Percentiles rank a stretch among this genome's conserved stretches.
These are phyloP conservation scores for Diorhabda carinulata DNA, from an alignment of 1,140 invertebrate genomes.

Conservation along the genomic window DNA sequence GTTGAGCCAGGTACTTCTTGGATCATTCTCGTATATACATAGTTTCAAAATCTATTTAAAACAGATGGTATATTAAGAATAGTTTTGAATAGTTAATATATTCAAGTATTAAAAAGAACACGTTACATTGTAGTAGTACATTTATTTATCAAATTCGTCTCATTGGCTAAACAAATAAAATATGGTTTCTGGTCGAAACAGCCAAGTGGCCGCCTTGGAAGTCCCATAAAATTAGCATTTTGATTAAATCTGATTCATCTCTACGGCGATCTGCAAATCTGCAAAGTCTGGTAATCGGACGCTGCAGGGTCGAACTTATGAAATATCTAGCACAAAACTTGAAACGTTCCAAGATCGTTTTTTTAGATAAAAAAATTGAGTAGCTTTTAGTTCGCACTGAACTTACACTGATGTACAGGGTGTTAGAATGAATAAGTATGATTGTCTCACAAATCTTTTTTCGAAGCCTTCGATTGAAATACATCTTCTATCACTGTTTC, in stretches of 20 bases:
- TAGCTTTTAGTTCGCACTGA: too few species aligned
- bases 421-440: too few species aligned
- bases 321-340: background rate
- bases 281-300: conserved; percentile 24
- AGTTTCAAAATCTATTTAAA: too few species aligned
- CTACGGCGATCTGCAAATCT: conserved; percentile 16
- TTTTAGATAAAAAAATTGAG: too few species aligned
- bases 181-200: conserved; percentile 18
- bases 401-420: too few species aligned
- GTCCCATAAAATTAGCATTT: conserved; percentile 32
- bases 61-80: too few species aligned
- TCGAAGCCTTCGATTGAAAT: too few species aligned
- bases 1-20: too few species aligned
- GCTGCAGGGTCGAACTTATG: background rate
- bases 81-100: background rate
- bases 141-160: conserved; percentile 6
- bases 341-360: background rate
- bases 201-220: conserved; percentile 26
- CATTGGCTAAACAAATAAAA: conserved; percentile 25
- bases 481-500: too few species aligned
- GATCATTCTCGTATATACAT: too few species aligned
- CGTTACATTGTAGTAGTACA: background rate
- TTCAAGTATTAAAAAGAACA: too few species aligned
- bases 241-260: conserved; percentile 30
- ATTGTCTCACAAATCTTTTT: too few species aligned